Evolutionary conservation across 2,797 vertebrate genomes (phyloP), one percentile per base, ranked within the genome.

Genomic region (Zalophus californianus): DNA sequence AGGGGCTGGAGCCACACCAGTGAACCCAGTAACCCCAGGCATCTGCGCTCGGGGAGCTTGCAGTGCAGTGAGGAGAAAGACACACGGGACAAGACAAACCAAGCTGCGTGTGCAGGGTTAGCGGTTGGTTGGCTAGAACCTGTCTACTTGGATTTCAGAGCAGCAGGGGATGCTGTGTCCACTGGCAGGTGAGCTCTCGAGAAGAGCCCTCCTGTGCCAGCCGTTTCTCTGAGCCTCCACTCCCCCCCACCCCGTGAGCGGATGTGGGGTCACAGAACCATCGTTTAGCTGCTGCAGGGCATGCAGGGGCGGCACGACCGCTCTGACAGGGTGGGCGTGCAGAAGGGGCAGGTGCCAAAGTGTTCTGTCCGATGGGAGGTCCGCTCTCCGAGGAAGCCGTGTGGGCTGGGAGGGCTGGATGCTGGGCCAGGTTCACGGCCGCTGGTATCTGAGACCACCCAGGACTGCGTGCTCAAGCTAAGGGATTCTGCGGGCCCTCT

Each of bases 21-120:
- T 14, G 54, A 84, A 56, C 4, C 4, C 12, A 8, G 2, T 29
- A 0, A 15, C 1, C 11, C 27, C 44, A 0, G 5, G 15, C 12
- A 38, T 50, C 9, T 15, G 32, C 5, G 5, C 52, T 0, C 1
- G 3, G 1, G 2, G 60, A 1, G 68, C 16, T 3, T 29, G 1
- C 23, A 4, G 0, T 0, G 20, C 4, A 13, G 21, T 5, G 8
- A 13, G 4, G 1, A 44, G 38, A 52, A 62, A 13, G 68, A 27
- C 25, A 2, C 54, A 32, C 0, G 0, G 62, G 64, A 18, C 16
- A 7, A 6, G 52, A 21, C 32, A 8, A 0, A 2, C 5, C 20
- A 54, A 21, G 27, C 5, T 3, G 3, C 2, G 0, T 1, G 0
- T 1, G n/a, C 56, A 50, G 8, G n/a, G 29, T 7, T 1, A 0